These are phyloP conservation scores for Plebejus argus DNA, from an alignment of 2,888 invertebrate species.

Conservation along the genomic window DNA sequence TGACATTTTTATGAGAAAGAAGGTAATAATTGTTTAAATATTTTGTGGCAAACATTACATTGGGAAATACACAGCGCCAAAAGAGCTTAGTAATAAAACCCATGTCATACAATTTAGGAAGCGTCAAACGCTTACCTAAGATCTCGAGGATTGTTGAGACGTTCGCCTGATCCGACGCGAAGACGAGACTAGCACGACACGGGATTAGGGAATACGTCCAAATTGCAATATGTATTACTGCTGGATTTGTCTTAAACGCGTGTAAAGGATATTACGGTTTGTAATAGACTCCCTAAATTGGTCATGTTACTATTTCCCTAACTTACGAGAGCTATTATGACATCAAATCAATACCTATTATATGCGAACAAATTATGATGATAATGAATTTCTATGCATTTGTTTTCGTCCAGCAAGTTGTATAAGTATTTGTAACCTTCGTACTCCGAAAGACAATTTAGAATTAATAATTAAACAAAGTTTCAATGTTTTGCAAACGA, in stretches of 20 bases:
- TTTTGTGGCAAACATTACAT: no score
- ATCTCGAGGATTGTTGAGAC: not conserved
- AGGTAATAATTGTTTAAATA: no score
- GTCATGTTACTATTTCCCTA: not conserved
- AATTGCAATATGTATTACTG: not conserved
- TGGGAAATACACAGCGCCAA: not conserved
- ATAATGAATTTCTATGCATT: not conserved
- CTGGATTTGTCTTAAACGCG: not conserved
- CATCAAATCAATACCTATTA: not conserved
- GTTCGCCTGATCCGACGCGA: not conserved
- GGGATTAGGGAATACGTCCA: not conserved
- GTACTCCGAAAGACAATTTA: not conserved
- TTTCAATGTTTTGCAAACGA: not conserved
- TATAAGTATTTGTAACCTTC: not conserved
- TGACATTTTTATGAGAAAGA: no score
- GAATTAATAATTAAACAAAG: slow-evolving; percentile 9
- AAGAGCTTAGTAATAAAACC: not conserved
- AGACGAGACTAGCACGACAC: not conserved
- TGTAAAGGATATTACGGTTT: not conserved
- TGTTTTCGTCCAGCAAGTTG: not conserved
- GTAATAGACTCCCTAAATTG: not conserved
- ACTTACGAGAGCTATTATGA: not conserved
- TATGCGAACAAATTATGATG: not conserved
- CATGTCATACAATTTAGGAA: not conserved
- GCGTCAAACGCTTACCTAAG: no score